These are phyloP conservation scores for Acromyrmex echinatior DNA, from an alignment of 1,140 invertebrate genomes.

Conservation along the genomic window DNA sequence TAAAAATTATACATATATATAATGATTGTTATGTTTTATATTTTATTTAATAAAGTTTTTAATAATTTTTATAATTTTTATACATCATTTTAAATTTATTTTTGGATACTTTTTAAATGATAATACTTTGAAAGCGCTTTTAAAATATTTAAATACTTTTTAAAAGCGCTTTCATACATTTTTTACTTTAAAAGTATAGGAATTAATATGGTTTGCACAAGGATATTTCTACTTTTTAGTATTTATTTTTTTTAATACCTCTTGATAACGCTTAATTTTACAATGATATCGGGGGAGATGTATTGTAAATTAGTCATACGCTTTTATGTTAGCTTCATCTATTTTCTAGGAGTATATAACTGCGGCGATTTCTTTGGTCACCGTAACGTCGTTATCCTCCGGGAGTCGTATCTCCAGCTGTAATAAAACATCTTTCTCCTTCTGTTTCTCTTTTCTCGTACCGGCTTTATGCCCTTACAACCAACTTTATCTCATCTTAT, in stretches of 20 bases:
- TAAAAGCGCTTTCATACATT: not conserved
- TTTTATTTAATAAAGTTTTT: not conserved
- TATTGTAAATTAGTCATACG: constrained; percentile 4
- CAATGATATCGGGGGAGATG: not conserved
- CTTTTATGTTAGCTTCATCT: constrained; percentile 24
- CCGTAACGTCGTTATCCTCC: constrained; percentile 46
- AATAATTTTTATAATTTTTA: not conserved
- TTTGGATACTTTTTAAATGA: not conserved
- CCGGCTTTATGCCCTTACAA: constrained; percentile 1
- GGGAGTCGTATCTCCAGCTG: constrained; percentile 18
- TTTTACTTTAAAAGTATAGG: too few species aligned
- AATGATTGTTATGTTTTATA: not conserved
- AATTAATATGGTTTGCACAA: not conserved
- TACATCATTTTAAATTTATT: constrained; percentile 2
- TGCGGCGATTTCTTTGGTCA: constrained; percentile 11
- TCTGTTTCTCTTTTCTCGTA: not conserved
- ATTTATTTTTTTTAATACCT: not conserved
- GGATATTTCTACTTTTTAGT: not conserved
- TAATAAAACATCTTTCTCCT: constrained; percentile 37
- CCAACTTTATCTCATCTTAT: constrained; percentile 54
- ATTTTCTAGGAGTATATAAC: constrained; percentile 31
- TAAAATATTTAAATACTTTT: not conserved
- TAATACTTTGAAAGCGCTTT: too few species aligned
- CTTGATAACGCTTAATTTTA: constrained; percentile 1
- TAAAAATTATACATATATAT: not conserved